Conservation (phyloP, 1,140 invertebrate species). For the Subanguina moxae region DNA sequence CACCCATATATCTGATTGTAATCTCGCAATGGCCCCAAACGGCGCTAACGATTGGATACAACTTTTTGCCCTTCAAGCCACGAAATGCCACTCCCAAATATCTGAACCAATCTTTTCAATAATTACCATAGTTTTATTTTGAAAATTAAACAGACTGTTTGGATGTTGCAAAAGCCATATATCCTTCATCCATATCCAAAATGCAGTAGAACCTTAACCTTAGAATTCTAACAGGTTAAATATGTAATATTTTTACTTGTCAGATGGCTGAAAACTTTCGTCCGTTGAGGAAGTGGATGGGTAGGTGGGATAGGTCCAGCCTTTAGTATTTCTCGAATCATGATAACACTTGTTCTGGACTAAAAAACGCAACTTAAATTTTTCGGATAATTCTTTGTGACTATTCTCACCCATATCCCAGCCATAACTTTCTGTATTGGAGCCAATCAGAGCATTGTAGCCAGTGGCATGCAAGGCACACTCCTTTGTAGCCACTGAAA, state of each 20-base stretch:
- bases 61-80: constrained; percentile 89
- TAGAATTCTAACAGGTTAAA: too few species aligned
- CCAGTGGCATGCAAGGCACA: constrained; percentile 64
- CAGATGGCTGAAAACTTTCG: constrained; percentile 16
- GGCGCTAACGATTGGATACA: constrained; percentile 95
- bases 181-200: constrained; percentile 98
- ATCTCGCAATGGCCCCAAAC: constrained; percentile 99
- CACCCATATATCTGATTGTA: constrained; percentile 95
- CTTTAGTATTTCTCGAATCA: constrained; percentile 38
- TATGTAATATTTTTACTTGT: too few species aligned
- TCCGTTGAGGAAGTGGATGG: constrained; percentile 1
- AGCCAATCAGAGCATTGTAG: constrained; percentile 70
- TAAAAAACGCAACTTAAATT: constrained; percentile 1
- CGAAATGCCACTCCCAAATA: constrained; percentile 95
- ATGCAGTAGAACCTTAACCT: constrained; percentile 91
- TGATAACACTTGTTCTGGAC: constrained; percentile 44
- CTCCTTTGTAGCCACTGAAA: constrained; percentile 71
- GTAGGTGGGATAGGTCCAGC: constrained; percentile 28
- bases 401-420: constrained; percentile 75
- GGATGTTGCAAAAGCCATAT: constrained; percentile 93
- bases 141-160: constrained; percentile 66
- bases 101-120: too few species aligned
- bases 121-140: too few species aligned
- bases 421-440: constrained; percentile 91
- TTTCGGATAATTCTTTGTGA: too few species aligned